Base-by-base conservation (phyloP, 2,888 invertebrate genomes). In the Rhagium mordax region DNA sequence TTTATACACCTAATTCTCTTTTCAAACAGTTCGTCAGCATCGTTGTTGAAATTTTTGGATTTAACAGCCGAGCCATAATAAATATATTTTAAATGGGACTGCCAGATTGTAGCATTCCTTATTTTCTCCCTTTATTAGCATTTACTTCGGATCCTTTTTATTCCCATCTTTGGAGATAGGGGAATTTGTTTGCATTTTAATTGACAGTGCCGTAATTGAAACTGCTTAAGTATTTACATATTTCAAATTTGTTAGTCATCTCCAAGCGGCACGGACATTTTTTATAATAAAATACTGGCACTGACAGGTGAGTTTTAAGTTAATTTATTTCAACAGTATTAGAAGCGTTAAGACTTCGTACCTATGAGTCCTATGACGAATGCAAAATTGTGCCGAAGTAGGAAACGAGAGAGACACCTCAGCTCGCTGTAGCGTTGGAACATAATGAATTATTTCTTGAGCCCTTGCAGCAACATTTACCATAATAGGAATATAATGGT, bases 141-240 rank as follows among this genome's bases (percentile, higher is more conserved):
- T 57, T 57, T 59, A 68, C 68, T 68, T 49, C 59, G 49, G 20
- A 29, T 68, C 51, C 68, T 20, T 68, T 67, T 60, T 27, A 60
- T 68, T 20, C 68, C 41, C 3, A 49, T 48, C 24, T 49, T 20
- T 24, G 24, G 49, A 59, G 21, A 68, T 60, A 24, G 41, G 27
- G 16, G 60, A 68, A 60, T 68, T 68, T 68, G 60, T 68, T 68
- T 68, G 68, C 68, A 68, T 68, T 68, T 68, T 68, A 68, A 68
- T 68, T 59, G 48, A 68, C 49, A 27, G 13, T 51, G 48, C 49
- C 27, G 33, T 49, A 68, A 60, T 20, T 47, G 68, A 48, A 59
- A 60, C 60, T 60, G 24, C 33, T 27, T 21, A 21, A 57, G 51
- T 60, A 48, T 59, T 59, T 57, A 48, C 51, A 51, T 64, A 51